These are phyloP conservation scores for Oscheius sp. DNA, from an alignment of 2,888 invertebrate genomes.

Conservation along the genomic window DNA sequence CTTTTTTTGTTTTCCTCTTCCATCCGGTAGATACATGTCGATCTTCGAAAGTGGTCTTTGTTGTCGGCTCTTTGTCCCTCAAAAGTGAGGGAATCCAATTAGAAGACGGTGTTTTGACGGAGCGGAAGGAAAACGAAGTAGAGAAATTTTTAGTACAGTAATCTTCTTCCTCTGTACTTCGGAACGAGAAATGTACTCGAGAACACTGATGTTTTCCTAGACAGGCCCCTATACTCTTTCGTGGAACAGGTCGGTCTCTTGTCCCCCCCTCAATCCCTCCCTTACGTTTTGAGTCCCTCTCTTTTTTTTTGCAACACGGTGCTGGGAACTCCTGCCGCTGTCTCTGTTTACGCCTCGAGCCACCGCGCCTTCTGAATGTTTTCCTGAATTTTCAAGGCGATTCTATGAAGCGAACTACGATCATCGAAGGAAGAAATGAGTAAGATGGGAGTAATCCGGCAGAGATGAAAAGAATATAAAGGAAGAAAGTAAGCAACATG, in stretches of 20 bases:
- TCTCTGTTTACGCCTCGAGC: not conserved
- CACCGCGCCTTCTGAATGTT: constrained; percentile 13
- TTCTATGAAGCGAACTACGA: constrained; percentile 5
- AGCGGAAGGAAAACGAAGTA: not conserved
- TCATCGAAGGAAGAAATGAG: not conserved
- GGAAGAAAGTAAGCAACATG: no score
- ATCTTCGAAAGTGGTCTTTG: not conserved
- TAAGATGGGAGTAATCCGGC: not conserved
- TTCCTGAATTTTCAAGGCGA: not conserved
- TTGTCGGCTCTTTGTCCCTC: not conserved
- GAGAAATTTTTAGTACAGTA: no score
- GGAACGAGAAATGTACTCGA: no score
- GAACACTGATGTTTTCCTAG: no score
- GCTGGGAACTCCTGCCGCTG: not conserved
- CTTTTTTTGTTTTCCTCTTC: constrained; percentile 27
- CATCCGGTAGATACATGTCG: constrained; percentile 17
- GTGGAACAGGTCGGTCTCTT: not conserved
- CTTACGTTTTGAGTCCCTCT: no score
- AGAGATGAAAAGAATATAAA: not conserved
- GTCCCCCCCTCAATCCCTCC: not conserved
- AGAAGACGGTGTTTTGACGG: not conserved
- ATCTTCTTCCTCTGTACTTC: no score
- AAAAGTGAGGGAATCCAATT: not conserved
- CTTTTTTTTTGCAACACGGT: no score
- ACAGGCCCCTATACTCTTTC: no score